Evolutionary conservation across 2,888 invertebrate species (phyloP), one percentile per base, ranked within the genome.

Genomic region (Galerucella pusilla): DNA sequence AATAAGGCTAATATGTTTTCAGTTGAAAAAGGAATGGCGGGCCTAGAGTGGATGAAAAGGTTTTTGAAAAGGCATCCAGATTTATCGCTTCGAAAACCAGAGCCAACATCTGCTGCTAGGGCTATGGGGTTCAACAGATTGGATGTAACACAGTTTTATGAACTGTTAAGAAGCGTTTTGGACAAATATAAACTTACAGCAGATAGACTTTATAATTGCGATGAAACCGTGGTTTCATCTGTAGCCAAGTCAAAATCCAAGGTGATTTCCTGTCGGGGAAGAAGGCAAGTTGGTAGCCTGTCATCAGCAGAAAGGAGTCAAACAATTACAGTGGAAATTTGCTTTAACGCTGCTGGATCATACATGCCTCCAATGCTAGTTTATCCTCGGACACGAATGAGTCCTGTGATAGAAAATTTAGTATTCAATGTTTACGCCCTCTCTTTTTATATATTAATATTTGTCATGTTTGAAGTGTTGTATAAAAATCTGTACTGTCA

Each of bases 141-240:
- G 4, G 74, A 71, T 12, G 78, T 78, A 28, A 12, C 60, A 12
- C 59, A 70, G 60, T 75, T 77, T 52, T 78, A 77, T 61, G 42
- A n/a, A 2, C 54, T 79, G 11, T 59, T 78, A 2, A 57, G 14
- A 28, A 64, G 71, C 28, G 59, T 52, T n/a, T 42, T 76, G 20
- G 73, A 78, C 1, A 71, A 73, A 28, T 28, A 73, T 46, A 9
- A 75, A n/a, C 28, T 76, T 14, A 71, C 68, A 52, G 64, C 61
- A 46, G 75, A 79, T 6, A 65, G 45, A 49, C 81, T 83, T 28
- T 83, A 74, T 20, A 83, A 84, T 67, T 69, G 80, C 28, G 85
- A 85, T 71, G 85, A 86, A 75, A 85, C 84, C 4, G 64, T 42
- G 42, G 11, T 64, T 2, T 80, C 83, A 0, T 74, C 77, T 60